A percentile compares a stretch with the other conserved stretches of the same genome.
Evolutionary conservation across 1,140 invertebrate species (phyloP).

Genomic region (Aphis gossypii): DNA sequence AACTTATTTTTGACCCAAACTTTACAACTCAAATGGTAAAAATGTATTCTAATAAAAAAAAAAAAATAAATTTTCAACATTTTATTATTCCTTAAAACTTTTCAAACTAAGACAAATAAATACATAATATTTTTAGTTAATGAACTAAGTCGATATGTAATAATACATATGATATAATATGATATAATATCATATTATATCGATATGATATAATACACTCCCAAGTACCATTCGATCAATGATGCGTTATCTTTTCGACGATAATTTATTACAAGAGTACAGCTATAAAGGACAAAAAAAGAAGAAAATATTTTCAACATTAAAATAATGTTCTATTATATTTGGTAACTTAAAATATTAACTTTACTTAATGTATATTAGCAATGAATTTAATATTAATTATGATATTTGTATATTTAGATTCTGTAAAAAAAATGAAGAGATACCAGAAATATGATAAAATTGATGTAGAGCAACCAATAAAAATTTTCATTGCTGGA

Average conservation of each 20-base stretch:
- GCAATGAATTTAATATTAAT: background rate
- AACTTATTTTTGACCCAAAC: background rate
- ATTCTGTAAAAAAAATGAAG: background rate
- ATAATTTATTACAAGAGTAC: background rate
- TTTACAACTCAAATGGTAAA: background rate
- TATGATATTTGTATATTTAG: background rate
- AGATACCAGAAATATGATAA: background rate
- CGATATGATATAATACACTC: background rate
- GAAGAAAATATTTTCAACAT: conserved; percentile 2
- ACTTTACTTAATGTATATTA: background rate
- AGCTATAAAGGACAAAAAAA: background rate
- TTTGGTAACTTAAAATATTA: background rate
- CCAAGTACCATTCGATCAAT: background rate
- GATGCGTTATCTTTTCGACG: background rate
- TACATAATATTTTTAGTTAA: no score
- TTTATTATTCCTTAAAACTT: no score
- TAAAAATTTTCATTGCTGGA: background rate
- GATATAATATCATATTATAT: no score
- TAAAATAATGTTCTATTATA: background rate
- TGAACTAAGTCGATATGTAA: no score
- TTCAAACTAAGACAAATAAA: no score
- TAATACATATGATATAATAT: no score
- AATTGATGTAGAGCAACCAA: background rate
- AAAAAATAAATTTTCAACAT: no score
- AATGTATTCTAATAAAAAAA: background rate